Evolutionary conservation across 2,113 vertebrate genomes (phyloP), one percentile per base, ranked within the genome.

Genomic region (Lamprologus sp.): DNA sequence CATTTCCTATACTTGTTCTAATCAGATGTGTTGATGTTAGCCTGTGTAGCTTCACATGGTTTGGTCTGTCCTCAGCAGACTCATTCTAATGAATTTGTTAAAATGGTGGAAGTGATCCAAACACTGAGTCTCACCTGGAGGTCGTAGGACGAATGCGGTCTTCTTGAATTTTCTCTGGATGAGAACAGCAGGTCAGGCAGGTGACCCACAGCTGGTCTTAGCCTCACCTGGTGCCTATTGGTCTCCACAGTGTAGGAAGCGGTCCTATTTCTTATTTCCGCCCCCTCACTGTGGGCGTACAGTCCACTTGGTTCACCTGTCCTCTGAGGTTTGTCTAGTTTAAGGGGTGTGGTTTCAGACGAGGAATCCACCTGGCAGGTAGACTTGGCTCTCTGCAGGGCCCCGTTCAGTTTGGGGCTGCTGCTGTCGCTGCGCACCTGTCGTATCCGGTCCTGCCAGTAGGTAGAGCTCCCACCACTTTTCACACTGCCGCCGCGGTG

Each of bases 351-450:
- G n/a, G 47, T 53, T 53, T 82, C 81, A 35, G 79, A 9, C 1
- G 3, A 73, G 2, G 84, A 8, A 14, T 51, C 58, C 55, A 91
- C 88, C 80, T 97, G 97, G 2, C 97, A 93, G 23, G 96, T 97
- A 81, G 95, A 96, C 73, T 96, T 97, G 3, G 97, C 96, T 93
- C 97, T 97, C 2, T 82, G 82, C 3, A 97, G 96, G 80, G 95
- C 87, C 0, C 97, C 96, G 0, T 97, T 98, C 3, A 96, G 95
- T 56, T 95, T 95, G 0, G 97, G 97, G 96, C 97, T 97, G 9
- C 96, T 94, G 1, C 86, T 94, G 87, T 97, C 96, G 47, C 96
- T 94, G 63, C 91, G 92, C 17, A 94, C 94, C 79, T 95, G 95
- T 82, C 93, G 96, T 73, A 93, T 90, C 28, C 95, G 94, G 56